phyloP scores from a whole-genome alignment of 2,113 vertebrate genomes.

The Crypturellus undulatus region DNA sequence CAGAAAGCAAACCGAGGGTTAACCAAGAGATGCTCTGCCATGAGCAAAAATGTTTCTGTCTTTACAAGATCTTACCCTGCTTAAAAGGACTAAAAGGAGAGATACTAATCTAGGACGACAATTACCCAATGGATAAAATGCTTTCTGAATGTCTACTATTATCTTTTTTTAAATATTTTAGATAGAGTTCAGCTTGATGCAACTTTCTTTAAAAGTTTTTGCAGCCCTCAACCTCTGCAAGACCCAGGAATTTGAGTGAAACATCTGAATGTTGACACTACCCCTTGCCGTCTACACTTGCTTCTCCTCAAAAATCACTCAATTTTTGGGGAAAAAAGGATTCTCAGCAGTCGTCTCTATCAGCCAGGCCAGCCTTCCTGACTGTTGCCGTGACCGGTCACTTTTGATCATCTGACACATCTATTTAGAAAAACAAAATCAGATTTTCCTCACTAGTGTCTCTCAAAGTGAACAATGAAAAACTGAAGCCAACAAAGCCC shows the following conservation, averaged over 20 bases:
- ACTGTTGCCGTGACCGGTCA: fast-evolving
- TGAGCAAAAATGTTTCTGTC: slow-evolving; percentile 40
- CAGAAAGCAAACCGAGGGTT: neutral
- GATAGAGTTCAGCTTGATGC: slow-evolving; percentile 1
- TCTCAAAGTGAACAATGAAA: neutral
- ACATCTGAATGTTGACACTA: neutral
- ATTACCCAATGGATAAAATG: neutral
- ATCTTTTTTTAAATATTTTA: neutral
- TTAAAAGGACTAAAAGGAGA: slow-evolving; percentile 44
- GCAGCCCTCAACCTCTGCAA: neutral
- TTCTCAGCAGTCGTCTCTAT: neutral
- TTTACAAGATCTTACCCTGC: slow-evolving; percentile 53
- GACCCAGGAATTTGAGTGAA: neutral
- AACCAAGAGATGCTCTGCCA: slow-evolving; percentile 23
- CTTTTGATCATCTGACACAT: neutral
- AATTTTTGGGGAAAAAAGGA: neutral
- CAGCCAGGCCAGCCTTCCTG: neutral
- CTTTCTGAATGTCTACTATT: slow-evolving; percentile 2
- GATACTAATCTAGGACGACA: slow-evolving; percentile 9
- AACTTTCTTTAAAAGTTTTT: slow-evolving; percentile 14
- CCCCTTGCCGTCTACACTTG: neutral
- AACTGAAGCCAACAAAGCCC: neutral
- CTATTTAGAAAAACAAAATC: neutral
- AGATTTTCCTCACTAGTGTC: neutral
- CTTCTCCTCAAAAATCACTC: neutral